Conservation (phyloP, 2,888 invertebrate species). For the Dryomyza anilis region DNA sequence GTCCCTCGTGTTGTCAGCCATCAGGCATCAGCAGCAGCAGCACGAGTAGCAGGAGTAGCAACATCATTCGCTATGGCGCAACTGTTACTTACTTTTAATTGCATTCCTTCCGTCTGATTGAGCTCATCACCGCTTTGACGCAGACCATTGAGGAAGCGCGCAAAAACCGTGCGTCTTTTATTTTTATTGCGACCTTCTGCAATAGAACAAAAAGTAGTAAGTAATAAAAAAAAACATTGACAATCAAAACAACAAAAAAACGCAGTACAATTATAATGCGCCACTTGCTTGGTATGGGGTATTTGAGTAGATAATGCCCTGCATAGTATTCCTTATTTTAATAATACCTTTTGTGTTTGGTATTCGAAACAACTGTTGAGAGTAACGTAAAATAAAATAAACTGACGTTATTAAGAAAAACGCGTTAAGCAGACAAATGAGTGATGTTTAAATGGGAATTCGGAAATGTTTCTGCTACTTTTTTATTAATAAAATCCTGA, state of each 20-base stretch:
- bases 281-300: too few species aligned
- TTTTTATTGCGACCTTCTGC: constrained; percentile 59
- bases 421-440: too few species aligned
- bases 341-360: too few species aligned
- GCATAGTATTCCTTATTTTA: too few species aligned
- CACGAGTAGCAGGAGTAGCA: not conserved
- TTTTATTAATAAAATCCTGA: too few species aligned
- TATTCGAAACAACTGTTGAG: too few species aligned
- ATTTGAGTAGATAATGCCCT: too few species aligned
- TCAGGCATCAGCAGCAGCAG: not conserved
- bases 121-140: constrained; percentile 59
- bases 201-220: constrained; percentile 29
- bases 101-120: constrained; percentile 60
- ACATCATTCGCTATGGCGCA: not conserved
- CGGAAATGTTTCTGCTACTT: too few species aligned
- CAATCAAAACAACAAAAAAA: not conserved
- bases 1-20: constrained; percentile 3
- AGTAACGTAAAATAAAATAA: too few species aligned
- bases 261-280: too few species aligned
- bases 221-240: constrained; percentile 11
- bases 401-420: too few species aligned
- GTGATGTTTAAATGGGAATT: too few species aligned
- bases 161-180: constrained; percentile 59
- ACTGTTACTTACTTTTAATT: constrained; percentile 57
- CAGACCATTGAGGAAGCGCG: constrained; percentile 58